Evolutionary conservation across 2,113 vertebrate species (phyloP), one percentile per base, ranked within the genome.

Genomic region (Megaceryle maxima): DNA sequence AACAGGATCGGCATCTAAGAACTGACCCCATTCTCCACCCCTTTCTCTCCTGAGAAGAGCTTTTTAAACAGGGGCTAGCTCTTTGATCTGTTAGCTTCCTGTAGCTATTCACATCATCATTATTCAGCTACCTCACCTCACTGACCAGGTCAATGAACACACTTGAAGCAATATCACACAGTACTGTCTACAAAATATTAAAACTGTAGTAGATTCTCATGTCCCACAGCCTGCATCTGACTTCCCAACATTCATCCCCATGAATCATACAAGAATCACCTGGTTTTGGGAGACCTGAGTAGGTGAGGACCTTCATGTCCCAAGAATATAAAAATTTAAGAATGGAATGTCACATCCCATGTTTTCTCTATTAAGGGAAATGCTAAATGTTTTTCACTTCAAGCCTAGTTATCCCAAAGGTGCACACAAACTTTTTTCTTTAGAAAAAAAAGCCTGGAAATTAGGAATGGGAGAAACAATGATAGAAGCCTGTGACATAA

Each of bases 61-160:
- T 83, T 92, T 96, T 88, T 39, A 70, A 93, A 70, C 56, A 77
- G 44, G 28, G n/a, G 37, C 44, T 64, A 69, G 29, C n/a, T 64
- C 93, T 96, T 93, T 93, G 87, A 95, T 96, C 85, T 88, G 9
- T 46, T 67, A 64, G 87, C 22, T 74, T 83, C 72, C 92, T 74
- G 56, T 29, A 77, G 83, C 46, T 94, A 59, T 59, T 81, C 90
- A 86, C 83, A 72, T 35, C 62, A 50, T 37, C n/a, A 46, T 35
- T 86, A 39, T 80, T 82, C 87, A 80, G 55, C 75, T 86, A 10
- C 55, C 74, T 86, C 85, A 83, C 46, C 75, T 86, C 84, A 59
- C 70, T 77, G 87, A 76, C 78, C 90, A 83, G 90, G 63, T 79
- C 70, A 96, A 12, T 69, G 50, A 87, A 39, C 28, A 24, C 22